Evolutionary conservation across 2,113 vertebrate species (phyloP), one percentile per base, ranked within the genome.

Genomic region (Cyprinus carpio): DNA sequence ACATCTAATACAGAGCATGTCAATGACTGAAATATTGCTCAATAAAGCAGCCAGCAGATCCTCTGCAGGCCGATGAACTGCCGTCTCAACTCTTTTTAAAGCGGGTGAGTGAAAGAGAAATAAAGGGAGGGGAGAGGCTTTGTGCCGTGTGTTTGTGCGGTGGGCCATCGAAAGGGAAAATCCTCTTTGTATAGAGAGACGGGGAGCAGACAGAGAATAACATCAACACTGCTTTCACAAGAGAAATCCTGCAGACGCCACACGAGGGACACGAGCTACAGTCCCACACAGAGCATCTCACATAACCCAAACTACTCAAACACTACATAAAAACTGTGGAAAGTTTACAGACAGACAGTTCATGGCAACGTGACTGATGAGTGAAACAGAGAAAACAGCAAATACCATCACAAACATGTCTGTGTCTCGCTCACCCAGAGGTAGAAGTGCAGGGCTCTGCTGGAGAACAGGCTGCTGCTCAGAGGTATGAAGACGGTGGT

Each of bases 401-500:
- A 31, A 27, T 2, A 31, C 27, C 75, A 9, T 78, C 23, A 78
- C 20, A 40, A 37, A 58, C 54, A 12, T 6, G 6, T 31, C 27
- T 1, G 64, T 2, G 29, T 65, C 83, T 88, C 76, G 95, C 91
- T 51, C 93, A 95, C 93, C 95, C 94, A 96, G 40, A 96, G 91
- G 86, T 95, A 95, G 90, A 95, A 96, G 78, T 67, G 86, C 90
- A 96, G 91, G 23, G 95, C 95, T 91, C 93, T 94, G 90, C 90
- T 93, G 93, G 95, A 96, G 88, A 54, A 88, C 75, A 95, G 89
- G 90, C 94, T 94, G 86, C 89, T 95, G 92, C 94, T 94, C 90
- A 96, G 93, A 31, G 94, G 95, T 84, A 95, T 86, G 86, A 96
- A 95, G 83, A 95, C 93, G 1, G 92, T 96, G 29, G 94, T 96